Evolutionary conservation across 2,888 invertebrate genomes (phyloP).

Genomic region (Oegoconia quadripuncta): DNA sequence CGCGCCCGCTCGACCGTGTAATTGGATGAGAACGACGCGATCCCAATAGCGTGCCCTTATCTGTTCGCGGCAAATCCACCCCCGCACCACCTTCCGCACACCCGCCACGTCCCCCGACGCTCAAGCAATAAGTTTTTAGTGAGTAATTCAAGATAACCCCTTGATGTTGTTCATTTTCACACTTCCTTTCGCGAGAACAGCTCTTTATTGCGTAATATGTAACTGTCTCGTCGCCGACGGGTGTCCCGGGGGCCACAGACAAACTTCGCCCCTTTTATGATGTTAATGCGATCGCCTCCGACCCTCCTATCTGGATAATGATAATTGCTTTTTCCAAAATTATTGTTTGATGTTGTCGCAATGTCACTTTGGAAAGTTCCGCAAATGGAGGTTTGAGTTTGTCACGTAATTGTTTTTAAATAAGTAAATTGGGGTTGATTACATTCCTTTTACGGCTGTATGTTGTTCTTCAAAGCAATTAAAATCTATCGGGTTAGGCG

Average conservation of each 20-base stretch:
- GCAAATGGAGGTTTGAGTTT: constrained; percentile 52
- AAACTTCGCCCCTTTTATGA: constrained; percentile 75
- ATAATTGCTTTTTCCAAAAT: constrained; percentile 77
- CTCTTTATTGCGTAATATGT: constrained; percentile 79
- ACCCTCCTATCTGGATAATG: constrained; percentile 74
- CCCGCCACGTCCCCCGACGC: constrained; percentile 43
- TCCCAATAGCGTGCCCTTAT: constrained; percentile 78
- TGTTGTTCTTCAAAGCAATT: no score
- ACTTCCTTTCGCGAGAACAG: constrained; percentile 80
- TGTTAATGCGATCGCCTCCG: constrained; percentile 74
- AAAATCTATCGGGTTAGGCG: no score
- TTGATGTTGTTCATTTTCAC: constrained; percentile 80
- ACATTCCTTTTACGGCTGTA: no score
- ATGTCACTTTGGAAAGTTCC: constrained; percentile 52
- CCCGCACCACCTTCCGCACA: constrained; percentile 37
- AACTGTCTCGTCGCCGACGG: constrained; percentile 74
- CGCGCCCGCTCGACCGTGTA: constrained; percentile 53
- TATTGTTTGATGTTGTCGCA: constrained; percentile 77
- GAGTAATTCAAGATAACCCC: constrained; percentile 80
- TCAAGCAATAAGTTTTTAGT: constrained; percentile 77
- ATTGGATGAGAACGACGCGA: constrained; percentile 79
- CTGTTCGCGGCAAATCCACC: constrained; percentile 75
- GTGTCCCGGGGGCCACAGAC: constrained; percentile 67
- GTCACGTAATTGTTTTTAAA: constrained; percentile 50
- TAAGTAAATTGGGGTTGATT: no score